Conservation (phyloP, 2,113 vertebrate genomes). For the Micromys minutus region DNA sequence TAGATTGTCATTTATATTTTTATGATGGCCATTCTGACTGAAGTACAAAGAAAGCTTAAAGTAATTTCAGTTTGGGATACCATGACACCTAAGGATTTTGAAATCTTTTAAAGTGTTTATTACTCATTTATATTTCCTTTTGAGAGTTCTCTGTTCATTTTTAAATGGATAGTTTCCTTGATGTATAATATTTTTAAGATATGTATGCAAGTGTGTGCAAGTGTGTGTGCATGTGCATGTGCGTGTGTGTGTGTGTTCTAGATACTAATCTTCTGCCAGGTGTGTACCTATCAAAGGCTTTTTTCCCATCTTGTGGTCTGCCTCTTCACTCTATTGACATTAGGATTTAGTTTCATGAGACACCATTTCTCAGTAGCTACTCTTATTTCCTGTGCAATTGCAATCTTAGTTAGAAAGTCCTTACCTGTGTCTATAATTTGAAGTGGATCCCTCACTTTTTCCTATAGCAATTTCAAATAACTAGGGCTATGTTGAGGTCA, state of each 20-base stretch:
- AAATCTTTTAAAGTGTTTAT: background rate
- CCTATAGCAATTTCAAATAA: background rate
- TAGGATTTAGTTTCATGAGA: background rate
- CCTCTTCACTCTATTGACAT: no score
- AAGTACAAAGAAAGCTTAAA: background rate
- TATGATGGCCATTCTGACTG: background rate
- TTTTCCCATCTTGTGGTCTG: background rate
- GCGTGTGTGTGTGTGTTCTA: background rate
- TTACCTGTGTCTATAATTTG: background rate
- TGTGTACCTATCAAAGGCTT: background rate
- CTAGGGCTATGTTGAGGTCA: background rate
- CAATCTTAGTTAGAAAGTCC: background rate
- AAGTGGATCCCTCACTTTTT: background rate
- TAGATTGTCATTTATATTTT: background rate
- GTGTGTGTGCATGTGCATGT: no score
- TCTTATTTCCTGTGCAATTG: background rate
- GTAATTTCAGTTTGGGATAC: background rate
- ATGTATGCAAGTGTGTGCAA: no score
- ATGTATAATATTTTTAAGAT: background rate
- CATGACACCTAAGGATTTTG: background rate
- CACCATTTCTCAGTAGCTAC: background rate
- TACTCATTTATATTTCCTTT: background rate
- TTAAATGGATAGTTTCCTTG: background rate
- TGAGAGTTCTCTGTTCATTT: background rate
- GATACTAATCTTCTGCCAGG: background rate